Evolutionary conservation across 2,888 invertebrate genomes (phyloP).

Genomic region (Desoria tigrina): DNA sequence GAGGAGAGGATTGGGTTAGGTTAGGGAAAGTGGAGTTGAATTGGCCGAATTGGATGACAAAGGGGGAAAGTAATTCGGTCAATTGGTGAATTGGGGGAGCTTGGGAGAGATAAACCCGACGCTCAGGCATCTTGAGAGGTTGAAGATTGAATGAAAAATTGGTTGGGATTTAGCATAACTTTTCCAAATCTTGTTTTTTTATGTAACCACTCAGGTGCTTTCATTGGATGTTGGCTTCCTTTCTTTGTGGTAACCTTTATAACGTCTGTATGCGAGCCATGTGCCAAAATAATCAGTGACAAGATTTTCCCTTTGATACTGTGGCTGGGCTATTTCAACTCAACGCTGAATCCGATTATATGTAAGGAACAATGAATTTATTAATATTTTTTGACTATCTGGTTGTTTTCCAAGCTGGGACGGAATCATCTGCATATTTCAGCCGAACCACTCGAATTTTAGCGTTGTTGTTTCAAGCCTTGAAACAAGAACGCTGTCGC

Average conservation of each 20-base stretch:
- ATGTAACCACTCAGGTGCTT: conserved; percentile 63
- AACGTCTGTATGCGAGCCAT: conserved; percentile 71
- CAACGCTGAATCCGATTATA: conserved; percentile 83
- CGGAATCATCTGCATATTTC: no score
- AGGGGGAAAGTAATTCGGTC: no score
- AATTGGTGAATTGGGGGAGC: neutral
- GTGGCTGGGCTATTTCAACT: conserved; percentile 91
- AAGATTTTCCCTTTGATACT: conserved; percentile 72
- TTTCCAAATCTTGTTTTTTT: conserved; percentile 4
- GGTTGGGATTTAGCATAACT: neutral
- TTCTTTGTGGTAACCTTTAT: conserved; percentile 87
- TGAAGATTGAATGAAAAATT: neutral
- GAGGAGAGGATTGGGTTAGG: no score
- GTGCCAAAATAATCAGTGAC: conserved; percentile 13
- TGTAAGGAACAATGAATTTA: neutral
- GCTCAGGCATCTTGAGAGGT: neutral
- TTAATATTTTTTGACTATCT: no score
- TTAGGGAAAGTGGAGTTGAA: no score
- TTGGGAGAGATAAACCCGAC: neutral
- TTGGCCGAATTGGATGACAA: no score
- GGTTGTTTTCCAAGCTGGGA: no score
- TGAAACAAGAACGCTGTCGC: no score
- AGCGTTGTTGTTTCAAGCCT: no score
- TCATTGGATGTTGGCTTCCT: conserved; percentile 91
- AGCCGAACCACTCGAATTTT: no score